These are phyloP conservation scores for Acanthornis magna DNA, from an alignment of 2,797 vertebrate genomes.

Conservation along the genomic window DNA sequence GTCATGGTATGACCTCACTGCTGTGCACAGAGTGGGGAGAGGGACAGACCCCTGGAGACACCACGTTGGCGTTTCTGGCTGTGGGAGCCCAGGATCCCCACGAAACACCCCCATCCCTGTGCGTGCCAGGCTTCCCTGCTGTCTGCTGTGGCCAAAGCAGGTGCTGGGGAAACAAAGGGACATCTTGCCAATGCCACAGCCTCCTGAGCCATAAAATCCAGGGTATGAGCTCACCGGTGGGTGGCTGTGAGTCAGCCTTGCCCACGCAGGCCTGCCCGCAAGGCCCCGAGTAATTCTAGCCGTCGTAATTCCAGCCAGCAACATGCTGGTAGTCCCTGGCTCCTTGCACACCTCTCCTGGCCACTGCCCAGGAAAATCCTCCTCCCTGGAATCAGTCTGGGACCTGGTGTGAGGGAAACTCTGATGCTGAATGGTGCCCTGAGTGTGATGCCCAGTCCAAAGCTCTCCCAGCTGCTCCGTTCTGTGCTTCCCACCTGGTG, in stretches of 20 bases:
- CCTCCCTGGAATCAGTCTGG: not conserved
- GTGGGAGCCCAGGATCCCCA: not conserved
- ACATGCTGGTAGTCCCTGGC: not conserved
- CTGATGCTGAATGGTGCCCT: not conserved
- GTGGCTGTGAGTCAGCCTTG: not conserved
- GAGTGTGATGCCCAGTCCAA: accelerated
- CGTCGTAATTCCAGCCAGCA: not conserved
- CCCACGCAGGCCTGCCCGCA: not conserved
- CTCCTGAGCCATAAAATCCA: not conserved
- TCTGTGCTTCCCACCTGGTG: accelerated
- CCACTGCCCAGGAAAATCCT: not conserved
- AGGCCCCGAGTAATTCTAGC: not conserved
- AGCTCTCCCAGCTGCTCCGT: not conserved
- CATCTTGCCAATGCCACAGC: not conserved
- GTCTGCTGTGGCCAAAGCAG: not conserved
- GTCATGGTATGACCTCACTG: accelerated
- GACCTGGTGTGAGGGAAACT: not conserved
- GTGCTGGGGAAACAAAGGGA: not conserved
- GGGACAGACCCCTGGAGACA: not conserved
- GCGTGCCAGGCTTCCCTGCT: accelerated
- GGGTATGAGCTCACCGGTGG: not conserved
- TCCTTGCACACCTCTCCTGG: not conserved
- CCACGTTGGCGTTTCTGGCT: accelerated
- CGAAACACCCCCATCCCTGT: not conserved
- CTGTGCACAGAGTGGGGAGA: accelerated